phyloP scores from a whole-genome alignment of 2,113 vertebrate species.

The Anseranas semipalmata region DNA sequence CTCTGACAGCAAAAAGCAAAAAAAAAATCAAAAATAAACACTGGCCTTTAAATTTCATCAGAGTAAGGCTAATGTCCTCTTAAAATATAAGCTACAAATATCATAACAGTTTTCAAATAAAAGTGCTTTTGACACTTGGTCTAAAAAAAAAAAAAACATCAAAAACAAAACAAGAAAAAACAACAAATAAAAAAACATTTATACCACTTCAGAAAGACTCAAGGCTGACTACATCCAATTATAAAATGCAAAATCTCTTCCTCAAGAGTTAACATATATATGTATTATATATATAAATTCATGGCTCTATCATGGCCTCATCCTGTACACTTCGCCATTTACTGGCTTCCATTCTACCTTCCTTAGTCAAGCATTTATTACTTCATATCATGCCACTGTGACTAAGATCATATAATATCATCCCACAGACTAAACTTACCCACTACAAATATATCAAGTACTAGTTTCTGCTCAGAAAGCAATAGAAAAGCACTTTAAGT shows the following conservation, averaged over 20 bases:
- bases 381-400: conserved; percentile 43
- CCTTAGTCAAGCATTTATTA: conserved; percentile 59
- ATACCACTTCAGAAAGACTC: conserved; percentile 67
- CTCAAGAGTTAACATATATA: conserved; percentile 73
- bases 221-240: conserved; percentile 73
- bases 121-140: conserved; percentile 77
- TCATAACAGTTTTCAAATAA: conserved; percentile 68
- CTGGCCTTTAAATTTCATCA: conserved; percentile 64
- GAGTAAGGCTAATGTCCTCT: conserved; percentile 74
- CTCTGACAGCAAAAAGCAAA: conserved; percentile 68
- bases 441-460: conserved; percentile 51
- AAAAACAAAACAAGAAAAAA: conserved; percentile 1
- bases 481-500: conserved; percentile 65
- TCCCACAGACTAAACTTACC: conserved; percentile 54
- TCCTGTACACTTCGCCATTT: conserved; percentile 66
- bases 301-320: conserved; percentile 65
- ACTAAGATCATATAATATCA: conserved; percentile 60
- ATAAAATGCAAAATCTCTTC: conserved; percentile 74
- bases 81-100: conserved; percentile 71
- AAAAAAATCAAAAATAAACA: conserved; percentile 53
- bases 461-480: conserved; percentile 67
- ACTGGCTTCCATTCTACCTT: conserved; percentile 56
- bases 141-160: not conserved
- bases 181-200: conserved; percentile 37
- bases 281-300: conserved; percentile 76